Base-by-base conservation (phyloP, 2,888 invertebrate species). In the Calephelis perditalis region DNA sequence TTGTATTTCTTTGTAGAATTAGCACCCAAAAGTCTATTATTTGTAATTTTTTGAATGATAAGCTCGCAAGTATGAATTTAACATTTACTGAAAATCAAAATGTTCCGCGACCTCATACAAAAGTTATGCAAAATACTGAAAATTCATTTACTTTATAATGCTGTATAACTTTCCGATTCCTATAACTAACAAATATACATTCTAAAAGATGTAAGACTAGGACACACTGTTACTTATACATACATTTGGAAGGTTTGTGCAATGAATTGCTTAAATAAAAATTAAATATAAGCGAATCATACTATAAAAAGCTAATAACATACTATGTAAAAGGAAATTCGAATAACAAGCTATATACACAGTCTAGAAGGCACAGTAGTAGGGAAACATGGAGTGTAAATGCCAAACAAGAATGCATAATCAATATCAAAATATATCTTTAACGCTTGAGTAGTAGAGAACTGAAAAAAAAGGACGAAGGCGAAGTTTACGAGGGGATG, bases 281-380 rank as follows among this genome's bases (percentile, higher is more conserved):
- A 55, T 56, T 40, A 46, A 35, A 56, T 54, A 12, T 45, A 55
- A 59, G 59, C 59, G 45, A 59, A 40, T 56, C 37, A 46, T 54
- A 61, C 57, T 40, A 61, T 52, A 37, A 57, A 59, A 57, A 61
- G 36, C n/a, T 52, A n/a, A 45, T 56, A 58, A 56, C 52, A 40
- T 56, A 46, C 26, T 58, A 37, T 59, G 56, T 36, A 56, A 63
- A 65, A 56, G 58, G 60, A 63, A 67, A 67, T 61, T 68, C 64
- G 63, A 65, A 46, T 60, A 66, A 67, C 70, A 76, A 80, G 75
- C 73, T 82, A 85, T 82, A 77, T 84, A 85, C 70, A 77, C 79
- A 81, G 81, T 83, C 81, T 86, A 87, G 88, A 89, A 88, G 89
- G 87, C 88, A 89, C 87, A 84, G 84, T 86, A 82, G 82, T 84